Percentiles rank a stretch among this genome's conserved stretches.
These are phyloP conservation scores for Elaphurus davidianus DNA, from an alignment of 2,113 vertebrate species.

Conservation along the genomic window DNA sequence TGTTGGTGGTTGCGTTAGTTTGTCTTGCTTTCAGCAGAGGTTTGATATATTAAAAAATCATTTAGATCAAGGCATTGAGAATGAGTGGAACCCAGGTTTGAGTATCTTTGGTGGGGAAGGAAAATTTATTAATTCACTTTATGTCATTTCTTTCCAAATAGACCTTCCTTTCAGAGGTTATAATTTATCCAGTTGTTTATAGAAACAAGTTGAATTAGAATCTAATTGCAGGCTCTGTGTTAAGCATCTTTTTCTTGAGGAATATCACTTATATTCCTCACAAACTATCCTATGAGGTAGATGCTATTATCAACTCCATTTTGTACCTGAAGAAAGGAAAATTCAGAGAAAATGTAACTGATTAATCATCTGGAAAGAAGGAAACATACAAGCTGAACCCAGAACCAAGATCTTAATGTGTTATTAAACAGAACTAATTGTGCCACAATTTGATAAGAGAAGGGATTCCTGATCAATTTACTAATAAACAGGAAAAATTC, in stretches of 20 bases:
- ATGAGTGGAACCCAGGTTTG: neutral
- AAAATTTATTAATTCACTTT: neutral
- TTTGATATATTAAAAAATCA: neutral
- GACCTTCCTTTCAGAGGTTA: neutral
- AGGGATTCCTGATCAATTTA: neutral
- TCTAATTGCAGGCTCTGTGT: neutral
- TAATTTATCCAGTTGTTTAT: neutral
- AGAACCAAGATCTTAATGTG: neutral
- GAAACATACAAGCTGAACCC: neutral
- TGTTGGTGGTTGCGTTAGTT: neutral
- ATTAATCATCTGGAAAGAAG: neutral
- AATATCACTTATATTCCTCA: neutral
- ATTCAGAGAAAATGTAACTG: neutral
- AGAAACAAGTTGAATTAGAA: neutral
- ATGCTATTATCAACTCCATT: neutral
- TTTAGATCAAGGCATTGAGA: neutral
- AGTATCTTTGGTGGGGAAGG: neutral
- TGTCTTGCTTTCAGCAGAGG: neutral
- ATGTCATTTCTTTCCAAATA: neutral
- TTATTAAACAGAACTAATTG: neutral
- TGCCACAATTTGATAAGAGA: neutral
- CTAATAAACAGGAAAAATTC: neutral
- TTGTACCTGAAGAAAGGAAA: neutral
- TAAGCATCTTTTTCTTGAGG: neutral
- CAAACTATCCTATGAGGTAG: neutral